phyloP scores from a whole-genome alignment of 2,888 invertebrate species.

The Pycnomerus fuliginosus region DNA sequence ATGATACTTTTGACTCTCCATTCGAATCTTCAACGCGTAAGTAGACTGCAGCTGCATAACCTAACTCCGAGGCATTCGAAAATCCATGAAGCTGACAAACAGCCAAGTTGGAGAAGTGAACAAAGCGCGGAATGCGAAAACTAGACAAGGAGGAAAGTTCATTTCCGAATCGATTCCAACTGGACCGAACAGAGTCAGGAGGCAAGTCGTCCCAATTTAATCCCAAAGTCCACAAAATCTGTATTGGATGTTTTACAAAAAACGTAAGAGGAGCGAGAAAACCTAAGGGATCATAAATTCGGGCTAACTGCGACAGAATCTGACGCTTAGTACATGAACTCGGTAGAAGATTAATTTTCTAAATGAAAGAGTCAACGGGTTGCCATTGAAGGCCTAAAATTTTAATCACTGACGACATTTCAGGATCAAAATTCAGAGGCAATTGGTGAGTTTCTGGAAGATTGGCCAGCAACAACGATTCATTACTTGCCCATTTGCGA shows the following conservation, averaged over 20 bases:
- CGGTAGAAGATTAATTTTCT: not conserved
- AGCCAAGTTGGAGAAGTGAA: not conserved
- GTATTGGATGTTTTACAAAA: slow-evolving; percentile 16
- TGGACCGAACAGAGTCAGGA: slow-evolving; percentile 4
- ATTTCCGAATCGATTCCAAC: slow-evolving; percentile 7
- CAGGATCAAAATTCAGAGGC: slow-evolving; percentile 4
- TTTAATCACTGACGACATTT: slow-evolving; percentile 6
- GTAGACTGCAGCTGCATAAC: slow-evolving; percentile 15
- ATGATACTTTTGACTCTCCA: not conserved
- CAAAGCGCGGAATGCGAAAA: slow-evolving; percentile 9
- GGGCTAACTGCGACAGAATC: slow-evolving; percentile 5
- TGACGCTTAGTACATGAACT: slow-evolving; percentile 5
- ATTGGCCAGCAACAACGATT: slow-evolving; percentile 1
- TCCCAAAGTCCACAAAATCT: slow-evolving; percentile 10
- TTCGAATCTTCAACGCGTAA: slow-evolving; percentile 1
- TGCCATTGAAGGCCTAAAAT: slow-evolving; percentile 22
- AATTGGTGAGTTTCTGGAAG: slow-evolving; percentile 5
- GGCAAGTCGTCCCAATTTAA: slow-evolving; percentile 18
- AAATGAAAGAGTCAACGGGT: slow-evolving; percentile 13
- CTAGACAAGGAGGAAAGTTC: slow-evolving; percentile 10
- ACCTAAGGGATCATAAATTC: slow-evolving; percentile 13
- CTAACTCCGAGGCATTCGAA: slow-evolving; percentile 17
- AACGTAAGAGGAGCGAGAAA: slow-evolving; percentile 7
- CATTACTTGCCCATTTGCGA: slow-evolving; percentile 12
- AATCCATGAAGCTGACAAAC: slow-evolving; percentile 14